Evolutionary conservation across 1,140 invertebrate genomes (phyloP).

Genomic region (Cydia strobilella): DNA sequence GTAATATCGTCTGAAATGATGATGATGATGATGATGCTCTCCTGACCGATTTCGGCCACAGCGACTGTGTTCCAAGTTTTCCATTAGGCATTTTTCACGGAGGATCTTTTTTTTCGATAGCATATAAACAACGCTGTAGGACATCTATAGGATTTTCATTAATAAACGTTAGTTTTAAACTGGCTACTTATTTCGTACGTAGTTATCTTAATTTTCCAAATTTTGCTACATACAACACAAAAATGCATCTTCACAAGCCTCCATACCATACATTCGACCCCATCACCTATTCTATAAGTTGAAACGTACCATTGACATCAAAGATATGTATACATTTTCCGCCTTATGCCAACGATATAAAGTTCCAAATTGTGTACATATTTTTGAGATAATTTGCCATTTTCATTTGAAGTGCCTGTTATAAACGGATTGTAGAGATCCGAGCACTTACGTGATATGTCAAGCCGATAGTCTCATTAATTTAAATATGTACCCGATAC

Average conservation of each 20-base stretch:
- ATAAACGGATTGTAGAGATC: slow-evolving; percentile 35
- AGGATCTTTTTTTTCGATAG: too few relatives aligned
- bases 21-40: too few relatives aligned
- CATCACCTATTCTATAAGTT: slow-evolving; percentile 25
- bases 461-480: slow-evolving; percentile 49
- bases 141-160: too few relatives aligned
- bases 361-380: background rate
- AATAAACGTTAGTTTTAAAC: too few relatives aligned
- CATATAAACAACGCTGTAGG: too few relatives aligned
- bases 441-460: slow-evolving; percentile 43
- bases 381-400: background rate
- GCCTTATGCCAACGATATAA: background rate
- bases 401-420: slow-evolving; percentile 49
- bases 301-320: background rate
- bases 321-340: background rate
- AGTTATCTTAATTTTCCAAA: background rate
- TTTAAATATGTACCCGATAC: slow-evolving; percentile 53
- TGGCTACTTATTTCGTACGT: background rate
- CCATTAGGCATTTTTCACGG: too few relatives aligned
- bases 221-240: background rate
- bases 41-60: too few relatives aligned
- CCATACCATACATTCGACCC: slow-evolving; percentile 28
- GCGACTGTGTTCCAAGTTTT: too few relatives aligned
- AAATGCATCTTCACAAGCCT: background rate
- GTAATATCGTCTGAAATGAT: too few relatives aligned